Conservation (phyloP, 2,888 invertebrate genomes). For the Apeira syringaria region DNA sequence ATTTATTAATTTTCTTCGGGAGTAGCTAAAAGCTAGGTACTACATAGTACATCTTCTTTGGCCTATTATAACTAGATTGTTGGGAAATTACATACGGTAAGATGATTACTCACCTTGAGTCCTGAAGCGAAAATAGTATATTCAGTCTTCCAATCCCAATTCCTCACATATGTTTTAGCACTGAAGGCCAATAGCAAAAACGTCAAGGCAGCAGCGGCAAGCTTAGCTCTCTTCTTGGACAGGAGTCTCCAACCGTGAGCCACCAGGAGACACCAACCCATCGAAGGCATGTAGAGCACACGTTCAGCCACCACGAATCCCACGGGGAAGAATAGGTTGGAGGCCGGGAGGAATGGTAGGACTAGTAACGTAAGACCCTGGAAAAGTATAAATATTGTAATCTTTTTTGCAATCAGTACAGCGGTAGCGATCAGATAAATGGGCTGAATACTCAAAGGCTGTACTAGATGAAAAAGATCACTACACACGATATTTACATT, state of each 20-base stretch:
- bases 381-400: too few relatives aligned
- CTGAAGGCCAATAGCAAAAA: constrained; percentile 90
- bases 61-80: too few relatives aligned
- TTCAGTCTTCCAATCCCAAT: constrained; percentile 97
- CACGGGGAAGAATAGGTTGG: constrained; percentile 98
- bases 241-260: constrained; percentile 93
- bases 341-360: constrained; percentile 97
- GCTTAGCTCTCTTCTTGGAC: constrained; percentile 85
- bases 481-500: too few relatives aligned
- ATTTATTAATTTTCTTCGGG: too few relatives aligned
- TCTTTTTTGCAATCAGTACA: too few relatives aligned
- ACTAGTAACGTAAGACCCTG: constrained; percentile 94
- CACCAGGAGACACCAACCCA: constrained; percentile 97
- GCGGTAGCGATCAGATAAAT: too few relatives aligned
- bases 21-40: too few relatives aligned
- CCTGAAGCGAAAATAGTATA: constrained; percentile 97
- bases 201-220: constrained; percentile 87
- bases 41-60: too few relatives aligned
- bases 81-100: too few relatives aligned
- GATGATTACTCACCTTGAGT: constrained; percentile 84
- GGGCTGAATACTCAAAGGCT: too few relatives aligned
- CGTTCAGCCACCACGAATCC: constrained; percentile 98
- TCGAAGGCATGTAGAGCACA: constrained; percentile 97
- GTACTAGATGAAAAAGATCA: too few relatives aligned
- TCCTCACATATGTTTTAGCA: constrained; percentile 93